A percentile compares a stretch with the other conserved stretches of the same genome.
These are phyloP conservation scores for Dione juno DNA, from an alignment of 2,888 invertebrate species.

Conservation along the genomic window DNA sequence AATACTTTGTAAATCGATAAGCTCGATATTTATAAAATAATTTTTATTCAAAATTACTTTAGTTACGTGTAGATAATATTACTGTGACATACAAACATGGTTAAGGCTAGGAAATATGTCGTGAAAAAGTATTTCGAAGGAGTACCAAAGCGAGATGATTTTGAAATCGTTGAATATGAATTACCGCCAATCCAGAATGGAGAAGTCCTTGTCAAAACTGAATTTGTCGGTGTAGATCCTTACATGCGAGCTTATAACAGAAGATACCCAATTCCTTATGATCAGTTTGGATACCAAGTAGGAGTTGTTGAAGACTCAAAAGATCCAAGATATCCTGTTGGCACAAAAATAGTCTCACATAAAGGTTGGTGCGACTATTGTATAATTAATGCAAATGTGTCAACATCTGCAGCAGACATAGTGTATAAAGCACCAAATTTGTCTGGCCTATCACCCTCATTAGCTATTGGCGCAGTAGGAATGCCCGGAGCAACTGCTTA, in stretches of 20 bases:
- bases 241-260: conserved; percentile 54
- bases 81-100: conserved; percentile 34
- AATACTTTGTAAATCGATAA: conserved; percentile 16
- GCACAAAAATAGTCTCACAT: conserved; percentile 82
- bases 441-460: conserved; percentile 77
- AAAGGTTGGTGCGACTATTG: conserved; percentile 87
- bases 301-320: conserved; percentile 84
- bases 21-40: conserved; percentile 9
- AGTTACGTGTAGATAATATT: conserved; percentile 4
- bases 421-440: conserved; percentile 79
- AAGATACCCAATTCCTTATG: conserved; percentile 52
- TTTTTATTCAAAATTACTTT: conserved; percentile 7
- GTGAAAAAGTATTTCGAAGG: conserved; percentile 82
- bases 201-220: conserved; percentile 64
- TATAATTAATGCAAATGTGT: conserved; percentile 48
- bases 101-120: conserved; percentile 83
- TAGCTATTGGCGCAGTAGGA: conserved; percentile 85
- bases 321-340: conserved; percentile 83
- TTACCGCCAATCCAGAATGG: conserved; percentile 84
- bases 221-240: conserved; percentile 63
- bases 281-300: conserved; percentile 58
- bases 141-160: conserved; percentile 82
- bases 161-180: conserved; percentile 84
- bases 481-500: conserved; percentile 90
- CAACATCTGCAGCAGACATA: conserved; percentile 35